phyloP scores from a whole-genome alignment of 2,888 invertebrate species.

The Andrena flavipes region DNA sequence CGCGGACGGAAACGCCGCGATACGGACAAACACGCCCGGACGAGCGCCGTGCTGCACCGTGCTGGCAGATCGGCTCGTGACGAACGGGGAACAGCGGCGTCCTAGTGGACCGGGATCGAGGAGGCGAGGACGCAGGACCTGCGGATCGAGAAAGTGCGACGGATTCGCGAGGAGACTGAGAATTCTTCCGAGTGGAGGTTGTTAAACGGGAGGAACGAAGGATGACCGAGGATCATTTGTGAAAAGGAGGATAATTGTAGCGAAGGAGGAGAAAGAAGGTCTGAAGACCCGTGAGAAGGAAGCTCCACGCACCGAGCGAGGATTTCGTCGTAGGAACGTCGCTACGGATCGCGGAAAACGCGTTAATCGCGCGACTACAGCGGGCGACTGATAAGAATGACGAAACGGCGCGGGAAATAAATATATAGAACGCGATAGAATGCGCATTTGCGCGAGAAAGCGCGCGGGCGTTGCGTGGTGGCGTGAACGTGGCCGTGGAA shows the following conservation, averaged over 20 bases:
- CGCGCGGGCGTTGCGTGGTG: constrained; percentile 18
- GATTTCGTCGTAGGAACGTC: not conserved
- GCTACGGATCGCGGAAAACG: constrained; percentile 3
- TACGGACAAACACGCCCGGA: constrained; percentile 33
- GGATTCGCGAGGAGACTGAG: too few species aligned
- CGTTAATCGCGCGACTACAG: constrained; percentile 17
- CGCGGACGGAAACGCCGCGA: constrained; percentile 26
- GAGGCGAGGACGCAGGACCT: too few species aligned
- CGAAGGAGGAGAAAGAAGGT: too few species aligned
- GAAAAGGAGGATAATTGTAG: too few species aligned
- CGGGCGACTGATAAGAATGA: constrained; percentile 57
- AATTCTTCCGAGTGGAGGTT: too few species aligned
- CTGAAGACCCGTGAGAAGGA: not conserved
- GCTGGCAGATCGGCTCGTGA: constrained; percentile 14
- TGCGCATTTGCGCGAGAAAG: constrained; percentile 30
- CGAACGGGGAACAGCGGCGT: constrained; percentile 17
- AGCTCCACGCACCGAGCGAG: not conserved
- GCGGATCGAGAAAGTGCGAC: too few species aligned
- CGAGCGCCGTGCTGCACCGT: not conserved
- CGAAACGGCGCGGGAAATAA: constrained; percentile 42
- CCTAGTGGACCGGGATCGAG: too few species aligned
- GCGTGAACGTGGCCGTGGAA: constrained; percentile 31
- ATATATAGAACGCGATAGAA: constrained; percentile 26
- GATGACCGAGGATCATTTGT: too few species aligned
- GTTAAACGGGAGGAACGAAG: too few species aligned